phyloP scores from a whole-genome alignment of 1,140 invertebrate species.

The Rhopalosiphum maidis region DNA sequence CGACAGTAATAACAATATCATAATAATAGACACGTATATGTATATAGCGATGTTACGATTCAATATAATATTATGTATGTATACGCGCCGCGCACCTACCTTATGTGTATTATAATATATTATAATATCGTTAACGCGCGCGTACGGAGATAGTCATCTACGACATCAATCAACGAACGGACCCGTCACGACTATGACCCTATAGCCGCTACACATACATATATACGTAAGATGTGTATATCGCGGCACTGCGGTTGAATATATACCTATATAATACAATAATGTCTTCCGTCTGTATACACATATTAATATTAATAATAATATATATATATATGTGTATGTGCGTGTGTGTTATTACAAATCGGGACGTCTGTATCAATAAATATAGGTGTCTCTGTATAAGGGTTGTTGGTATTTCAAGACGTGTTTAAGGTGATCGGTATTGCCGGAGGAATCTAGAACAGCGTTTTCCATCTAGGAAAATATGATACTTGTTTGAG shows the following conservation, averaged over 20 bases:
- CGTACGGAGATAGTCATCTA: constrained; percentile 31
- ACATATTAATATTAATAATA: not conserved
- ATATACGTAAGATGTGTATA: not conserved
- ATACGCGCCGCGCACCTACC: not conserved
- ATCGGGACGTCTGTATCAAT: not conserved
- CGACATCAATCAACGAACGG: constrained; percentile 53
- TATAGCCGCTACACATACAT: not conserved
- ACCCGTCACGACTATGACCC: constrained; percentile 33
- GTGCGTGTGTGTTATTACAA: not conserved
- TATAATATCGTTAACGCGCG: constrained; percentile 9
- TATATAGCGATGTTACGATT: not conserved
- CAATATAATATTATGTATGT: not conserved
- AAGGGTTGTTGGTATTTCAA: not conserved
- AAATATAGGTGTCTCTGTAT: not conserved
- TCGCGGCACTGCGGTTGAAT: not conserved
- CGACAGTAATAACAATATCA: not conserved
- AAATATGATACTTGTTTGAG: not conserved
- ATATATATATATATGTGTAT: too few species aligned
- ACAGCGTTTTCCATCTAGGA: not conserved
- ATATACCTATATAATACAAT: not conserved
- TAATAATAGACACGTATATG: not conserved
- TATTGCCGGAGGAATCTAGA: not conserved
- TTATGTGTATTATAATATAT: not conserved
- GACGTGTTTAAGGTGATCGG: too few species aligned
- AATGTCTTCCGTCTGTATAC: not conserved